These are phyloP conservation scores for Pluvianellus socialis DNA, from an alignment of 2,113 vertebrate species.

Conservation along the genomic window DNA sequence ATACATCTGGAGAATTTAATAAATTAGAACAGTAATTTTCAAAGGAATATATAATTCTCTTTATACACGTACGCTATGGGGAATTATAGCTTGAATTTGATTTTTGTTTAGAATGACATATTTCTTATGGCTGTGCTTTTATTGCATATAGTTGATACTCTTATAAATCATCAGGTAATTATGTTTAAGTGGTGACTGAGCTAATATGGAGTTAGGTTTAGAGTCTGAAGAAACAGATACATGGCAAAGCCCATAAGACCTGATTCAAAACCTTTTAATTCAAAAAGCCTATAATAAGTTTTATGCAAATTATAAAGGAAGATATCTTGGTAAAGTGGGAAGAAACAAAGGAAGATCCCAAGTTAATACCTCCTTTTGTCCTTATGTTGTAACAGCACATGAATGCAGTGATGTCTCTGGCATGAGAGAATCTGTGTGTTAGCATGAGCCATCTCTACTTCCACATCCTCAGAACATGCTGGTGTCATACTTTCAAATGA, in stretches of 20 bases:
- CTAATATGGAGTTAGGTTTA: neutral
- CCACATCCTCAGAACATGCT: neutral
- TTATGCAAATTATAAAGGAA: neutral
- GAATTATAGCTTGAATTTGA: neutral
- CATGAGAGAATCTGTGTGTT: neutral
- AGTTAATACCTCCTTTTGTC: neutral
- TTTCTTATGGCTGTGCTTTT: neutral
- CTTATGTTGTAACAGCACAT: neutral
- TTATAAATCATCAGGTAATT: neutral
- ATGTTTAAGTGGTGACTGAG: neutral
- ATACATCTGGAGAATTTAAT: neutral
- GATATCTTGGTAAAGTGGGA: neutral
- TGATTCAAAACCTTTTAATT: neutral
- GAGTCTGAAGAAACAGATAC: neutral
- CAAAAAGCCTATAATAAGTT: neutral
- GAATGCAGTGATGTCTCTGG: neutral
- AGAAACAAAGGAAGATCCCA: neutral
- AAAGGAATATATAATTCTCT: neutral
- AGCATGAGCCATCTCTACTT: neutral
- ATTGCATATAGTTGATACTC: neutral
- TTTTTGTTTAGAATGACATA: neutral
- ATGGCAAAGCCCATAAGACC: neutral
- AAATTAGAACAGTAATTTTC: neutral
- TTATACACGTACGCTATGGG: neutral
- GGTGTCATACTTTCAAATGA: neutral